Conservation (phyloP, 2,797 vertebrate genomes). For the Phalanger gymnotis region DNA sequence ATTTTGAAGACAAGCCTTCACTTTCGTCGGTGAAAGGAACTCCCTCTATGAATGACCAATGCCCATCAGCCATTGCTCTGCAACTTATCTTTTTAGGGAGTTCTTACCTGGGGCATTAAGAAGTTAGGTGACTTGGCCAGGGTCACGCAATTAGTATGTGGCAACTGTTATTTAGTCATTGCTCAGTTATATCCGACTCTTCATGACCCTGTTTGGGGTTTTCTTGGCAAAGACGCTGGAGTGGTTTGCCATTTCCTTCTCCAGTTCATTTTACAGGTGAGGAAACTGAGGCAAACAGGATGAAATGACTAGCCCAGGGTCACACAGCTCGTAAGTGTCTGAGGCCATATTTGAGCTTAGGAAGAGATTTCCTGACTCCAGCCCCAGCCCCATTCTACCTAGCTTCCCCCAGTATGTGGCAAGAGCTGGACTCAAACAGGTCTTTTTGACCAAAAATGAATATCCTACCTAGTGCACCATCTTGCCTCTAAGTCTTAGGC, state of each 20-base stretch:
- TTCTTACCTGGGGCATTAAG: background rate
- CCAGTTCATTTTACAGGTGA: background rate
- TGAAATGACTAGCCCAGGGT: background rate
- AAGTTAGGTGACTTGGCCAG: background rate
- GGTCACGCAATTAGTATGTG: background rate
- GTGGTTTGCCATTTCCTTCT: background rate
- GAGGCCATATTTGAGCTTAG: background rate
- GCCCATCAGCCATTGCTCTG: background rate
- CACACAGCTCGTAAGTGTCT: background rate
- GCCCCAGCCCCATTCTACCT: background rate
- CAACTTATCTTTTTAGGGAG: background rate
- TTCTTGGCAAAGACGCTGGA: background rate
- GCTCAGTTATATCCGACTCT: background rate
- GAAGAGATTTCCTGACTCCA: background rate
- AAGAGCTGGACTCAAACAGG: background rate
- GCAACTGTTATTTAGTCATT: background rate
- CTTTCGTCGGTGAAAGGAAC: background rate
- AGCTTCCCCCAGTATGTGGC: background rate
- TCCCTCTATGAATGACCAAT: background rate
- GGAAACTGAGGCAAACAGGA: background rate
- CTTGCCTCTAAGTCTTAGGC: background rate
- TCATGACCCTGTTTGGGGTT: background rate
- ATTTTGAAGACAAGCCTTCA: background rate
- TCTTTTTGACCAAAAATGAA: background rate
- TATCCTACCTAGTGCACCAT: background rate